phyloP scores from a whole-genome alignment of 2,797 vertebrate species.

The Sebastes iracundus region DNA sequence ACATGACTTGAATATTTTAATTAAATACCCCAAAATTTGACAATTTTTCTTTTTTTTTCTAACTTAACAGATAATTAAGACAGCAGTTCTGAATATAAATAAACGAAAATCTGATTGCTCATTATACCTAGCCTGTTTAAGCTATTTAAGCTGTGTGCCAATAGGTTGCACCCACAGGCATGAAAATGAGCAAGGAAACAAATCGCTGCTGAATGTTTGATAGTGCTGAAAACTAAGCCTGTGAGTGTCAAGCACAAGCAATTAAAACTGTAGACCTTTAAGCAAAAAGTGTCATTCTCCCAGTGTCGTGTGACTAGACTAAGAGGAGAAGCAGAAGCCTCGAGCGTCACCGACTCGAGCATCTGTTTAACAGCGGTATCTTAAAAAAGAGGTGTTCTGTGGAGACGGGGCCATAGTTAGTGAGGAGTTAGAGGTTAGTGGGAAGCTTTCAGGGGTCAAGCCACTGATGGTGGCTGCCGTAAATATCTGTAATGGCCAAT shows the following conservation, averaged over 20 bases:
- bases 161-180: conserved; percentile 18
- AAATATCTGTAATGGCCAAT: conserved; percentile 77
- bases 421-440: conserved; percentile 57
- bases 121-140: conserved; percentile 15
- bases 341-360: background rate
- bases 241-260: conserved; percentile 31
- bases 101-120: conserved; percentile 30
- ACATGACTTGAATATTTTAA: background rate
- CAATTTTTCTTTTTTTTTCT: background rate
- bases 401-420: conserved; percentile 40
- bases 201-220: conserved; percentile 23
- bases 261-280: conserved; percentile 49
- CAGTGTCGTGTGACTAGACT: background rate
- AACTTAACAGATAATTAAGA: background rate
- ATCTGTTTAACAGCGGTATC: conserved; percentile 25
- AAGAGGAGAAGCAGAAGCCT: conserved; percentile 15
- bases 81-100: conserved; percentile 14
- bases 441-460: conserved; percentile 66
- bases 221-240: conserved; percentile 28
- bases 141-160: conserved; percentile 17
- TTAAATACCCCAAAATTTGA: background rate
- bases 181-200: conserved; percentile 33
- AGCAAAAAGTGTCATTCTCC: conserved; percentile 31
- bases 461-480: conserved; percentile 59
- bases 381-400: conserved; percentile 30